phyloP scores from a whole-genome alignment of 2,113 vertebrate species.

The Elanus axillaris region DNA sequence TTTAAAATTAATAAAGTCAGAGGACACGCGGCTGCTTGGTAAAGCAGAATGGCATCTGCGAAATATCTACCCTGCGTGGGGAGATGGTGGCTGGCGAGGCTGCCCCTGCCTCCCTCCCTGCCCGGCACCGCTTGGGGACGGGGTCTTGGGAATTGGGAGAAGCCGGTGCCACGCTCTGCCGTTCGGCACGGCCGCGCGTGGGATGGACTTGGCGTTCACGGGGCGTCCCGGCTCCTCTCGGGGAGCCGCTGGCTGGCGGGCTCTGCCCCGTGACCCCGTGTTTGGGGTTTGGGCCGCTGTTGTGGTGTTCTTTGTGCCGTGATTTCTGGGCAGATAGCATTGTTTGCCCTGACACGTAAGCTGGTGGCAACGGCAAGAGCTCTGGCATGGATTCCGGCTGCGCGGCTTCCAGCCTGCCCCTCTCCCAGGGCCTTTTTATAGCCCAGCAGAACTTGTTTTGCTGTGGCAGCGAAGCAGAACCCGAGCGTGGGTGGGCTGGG shows the following conservation, averaged over 20 bases:
- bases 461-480: conserved; percentile 39
- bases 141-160: rapidly evolving
- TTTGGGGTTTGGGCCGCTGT: conserved; percentile 6
- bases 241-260: background rate
- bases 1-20: conserved; percentile 19
- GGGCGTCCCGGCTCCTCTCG: rapidly evolving
- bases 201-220: rapidly evolving
- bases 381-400: conserved; percentile 30
- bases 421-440: conserved; percentile 38
- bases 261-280: background rate
- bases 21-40: background rate
- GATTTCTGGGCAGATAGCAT: conserved; percentile 54
- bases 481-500: background rate
- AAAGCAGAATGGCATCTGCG: conserved; percentile 39
- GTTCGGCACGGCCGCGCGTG: rapidly evolving
- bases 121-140: rapidly evolving
- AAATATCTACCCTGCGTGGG: background rate
- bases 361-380: conserved; percentile 17
- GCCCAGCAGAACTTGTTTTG: conserved; percentile 62
- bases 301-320: conserved; percentile 22
- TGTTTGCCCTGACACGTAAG: conserved; percentile 60
- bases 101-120: background rate
- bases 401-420: conserved; percentile 1
- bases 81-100: background rate
- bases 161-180: rapidly evolving